Evolutionary conservation across 1,140 invertebrate species (phyloP), one percentile per base, ranked within the genome.

Genomic region (Ips typographus): DNA sequence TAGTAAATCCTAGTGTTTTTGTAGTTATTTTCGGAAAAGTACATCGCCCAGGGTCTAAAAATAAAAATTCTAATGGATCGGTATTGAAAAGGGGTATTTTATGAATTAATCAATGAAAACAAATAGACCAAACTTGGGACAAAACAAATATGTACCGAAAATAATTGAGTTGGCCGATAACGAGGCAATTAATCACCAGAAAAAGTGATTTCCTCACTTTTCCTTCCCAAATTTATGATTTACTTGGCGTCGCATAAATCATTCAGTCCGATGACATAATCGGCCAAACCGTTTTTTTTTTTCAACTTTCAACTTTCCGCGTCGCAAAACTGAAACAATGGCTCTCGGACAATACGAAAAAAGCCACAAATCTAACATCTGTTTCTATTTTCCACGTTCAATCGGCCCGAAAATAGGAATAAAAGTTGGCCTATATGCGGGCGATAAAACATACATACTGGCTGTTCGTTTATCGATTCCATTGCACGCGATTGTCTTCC

Each of bases 381-480:
- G 59, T 62, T 40, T 42, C 37, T 42, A 22, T 22, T 22, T 22
- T 22, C 22, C 22, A 22, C 22, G 22, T 72, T 70, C 73, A 70
- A 74, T 74, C 73, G 73, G 71, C 70, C 72, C 22, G 73, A 72
- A 74, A 74, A 72, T 74, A 55, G 71, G 73, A 56, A 72, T 72
- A 74, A 74, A 74, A 72, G 71, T 72, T 67, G 62, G 64, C 22
- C 44, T 65, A 62, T 71, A 74, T 72, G 69, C 62, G 68, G 71
- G 71, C 69, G 68, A 74, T 73, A 74, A 74, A 72, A 74, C 68
- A 73, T 72, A 71, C 68, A 68, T 68, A 39, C 40, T 40, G 37
- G 40, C 59, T 4, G 56, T 22, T 36, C 42, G 42, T 62, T 62
- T 62, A 51, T 62, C 59, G 59, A 62, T 62, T 62, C 40, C 38